These are phyloP conservation scores for Caranx ignobilis DNA, from an alignment of 2,113 vertebrate genomes.

Conservation along the genomic window DNA sequence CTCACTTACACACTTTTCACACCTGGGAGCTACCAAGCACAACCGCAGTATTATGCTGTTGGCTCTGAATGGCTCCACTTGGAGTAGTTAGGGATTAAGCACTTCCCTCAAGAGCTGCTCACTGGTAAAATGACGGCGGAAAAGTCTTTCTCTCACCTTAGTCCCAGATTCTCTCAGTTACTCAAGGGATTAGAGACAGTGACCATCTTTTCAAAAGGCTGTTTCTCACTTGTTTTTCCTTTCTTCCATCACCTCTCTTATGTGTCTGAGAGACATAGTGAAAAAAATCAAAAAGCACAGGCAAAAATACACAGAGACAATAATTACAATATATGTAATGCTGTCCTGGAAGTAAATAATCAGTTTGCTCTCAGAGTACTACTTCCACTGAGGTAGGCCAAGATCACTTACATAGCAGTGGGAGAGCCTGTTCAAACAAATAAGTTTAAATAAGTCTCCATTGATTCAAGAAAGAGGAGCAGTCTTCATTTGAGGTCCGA, in stretches of 20 bases:
- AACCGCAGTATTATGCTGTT: slow-evolving; percentile 48
- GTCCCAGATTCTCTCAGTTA: slow-evolving; percentile 33
- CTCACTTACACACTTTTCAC: slow-evolving; percentile 62
- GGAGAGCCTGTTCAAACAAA: background rate
- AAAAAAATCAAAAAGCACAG: background rate
- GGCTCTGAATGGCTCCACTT: slow-evolving; percentile 60
- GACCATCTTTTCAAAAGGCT: slow-evolving; percentile 10
- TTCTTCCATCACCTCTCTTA: background rate
- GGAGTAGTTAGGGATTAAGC: slow-evolving; percentile 60
- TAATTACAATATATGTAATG: background rate
- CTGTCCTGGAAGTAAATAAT: background rate
- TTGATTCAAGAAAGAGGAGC: background rate
- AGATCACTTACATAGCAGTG: background rate
- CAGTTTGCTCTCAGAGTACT: background rate
- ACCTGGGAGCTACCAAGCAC: slow-evolving; percentile 57
- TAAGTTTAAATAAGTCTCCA: no score
- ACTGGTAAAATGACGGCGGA: slow-evolving; percentile 28
- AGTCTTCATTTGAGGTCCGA: background rate
- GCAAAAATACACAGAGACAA: background rate
- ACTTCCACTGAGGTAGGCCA: background rate
- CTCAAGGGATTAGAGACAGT: slow-evolving; percentile 16
- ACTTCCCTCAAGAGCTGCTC: slow-evolving; percentile 48
- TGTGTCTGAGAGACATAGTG: background rate
- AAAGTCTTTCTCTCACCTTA: slow-evolving; percentile 16
- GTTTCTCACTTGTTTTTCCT: background rate